phyloP scores from a whole-genome alignment of 2,113 vertebrate species.

The Heterocephalus glaber region DNA sequence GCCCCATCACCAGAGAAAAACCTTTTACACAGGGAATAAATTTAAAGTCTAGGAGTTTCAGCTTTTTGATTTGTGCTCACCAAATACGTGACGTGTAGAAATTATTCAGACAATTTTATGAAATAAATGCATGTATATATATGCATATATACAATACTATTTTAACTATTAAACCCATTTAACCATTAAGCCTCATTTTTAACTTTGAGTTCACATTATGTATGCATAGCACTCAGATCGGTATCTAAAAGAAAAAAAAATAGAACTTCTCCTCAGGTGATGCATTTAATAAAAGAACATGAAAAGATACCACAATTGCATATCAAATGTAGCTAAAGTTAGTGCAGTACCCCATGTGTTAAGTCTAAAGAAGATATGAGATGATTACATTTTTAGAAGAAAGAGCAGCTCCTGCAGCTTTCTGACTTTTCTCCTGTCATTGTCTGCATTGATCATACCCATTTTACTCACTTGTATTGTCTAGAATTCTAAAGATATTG shows the following conservation, averaged over 20 bases:
- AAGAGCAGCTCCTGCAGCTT: background rate
- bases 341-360: background rate
- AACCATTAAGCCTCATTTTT: background rate
- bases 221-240: background rate
- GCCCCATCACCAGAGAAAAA: background rate
- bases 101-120: background rate
- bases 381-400: background rate
- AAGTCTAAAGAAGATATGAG: background rate
- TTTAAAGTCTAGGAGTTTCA: background rate
- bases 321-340: background rate
- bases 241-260: background rate
- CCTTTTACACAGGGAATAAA: background rate
- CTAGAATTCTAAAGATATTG: constrained; percentile 3
- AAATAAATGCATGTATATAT: background rate
- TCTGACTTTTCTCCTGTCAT: background rate
- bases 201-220: background rate
- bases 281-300: background rate
- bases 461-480: constrained; percentile 49
- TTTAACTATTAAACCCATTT: background rate
- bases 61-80: background rate
- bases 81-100: background rate
- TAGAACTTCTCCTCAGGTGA: no score
- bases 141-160: background rate
- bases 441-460: background rate
- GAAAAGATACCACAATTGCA: background rate